phyloP scores from a whole-genome alignment of 1,140 invertebrate species.

The Adoxophyes honmai region DNA sequence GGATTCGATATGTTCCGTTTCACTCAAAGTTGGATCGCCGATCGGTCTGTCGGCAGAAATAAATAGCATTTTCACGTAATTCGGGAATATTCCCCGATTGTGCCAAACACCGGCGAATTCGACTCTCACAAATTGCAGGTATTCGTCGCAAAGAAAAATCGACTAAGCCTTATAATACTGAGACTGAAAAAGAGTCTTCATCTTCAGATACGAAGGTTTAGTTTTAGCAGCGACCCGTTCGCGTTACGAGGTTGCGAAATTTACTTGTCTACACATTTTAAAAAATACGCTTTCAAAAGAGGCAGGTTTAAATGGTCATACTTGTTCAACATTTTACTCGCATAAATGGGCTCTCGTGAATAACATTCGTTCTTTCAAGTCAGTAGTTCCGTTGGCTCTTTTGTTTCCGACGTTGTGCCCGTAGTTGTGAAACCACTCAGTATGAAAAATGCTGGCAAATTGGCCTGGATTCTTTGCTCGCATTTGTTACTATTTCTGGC shows the following conservation, averaged over 20 bases:
- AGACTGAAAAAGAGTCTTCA: too few species aligned
- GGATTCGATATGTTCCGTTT: conserved; percentile 13
- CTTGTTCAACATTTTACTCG: conserved; percentile 30
- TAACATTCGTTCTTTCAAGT: conserved; percentile 8
- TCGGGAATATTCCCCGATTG: conserved; percentile 39
- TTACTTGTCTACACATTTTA: conserved; percentile 18
- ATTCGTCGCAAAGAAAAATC: too few species aligned
- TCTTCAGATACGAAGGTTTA: too few species aligned
- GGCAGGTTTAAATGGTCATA: conserved; percentile 37
- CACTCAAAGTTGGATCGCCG: conserved; percentile 31
- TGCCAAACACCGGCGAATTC: conserved; percentile 37
- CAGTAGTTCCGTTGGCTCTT: background rate
- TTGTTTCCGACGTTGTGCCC: background rate
- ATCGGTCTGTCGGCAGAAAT: conserved; percentile 38
- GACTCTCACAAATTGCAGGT: conserved; percentile 44
- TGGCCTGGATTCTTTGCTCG: conserved; percentile 6
- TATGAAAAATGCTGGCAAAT: conserved; percentile 6
- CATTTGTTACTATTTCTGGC: background rate
- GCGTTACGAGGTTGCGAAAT: too few species aligned
- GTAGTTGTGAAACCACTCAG: conserved; percentile 1
- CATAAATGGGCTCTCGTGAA: conserved; percentile 24
- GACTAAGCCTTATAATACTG: too few species aligned
- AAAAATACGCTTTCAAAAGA: conserved; percentile 46
- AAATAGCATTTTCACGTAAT: conserved; percentile 48
- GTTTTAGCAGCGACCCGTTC: too few species aligned